A percentile compares a stretch with the other conserved stretches of the same genome.
Conservation (phyloP, 1,140 invertebrate species). For the Geopemphigus sp. region DNA sequence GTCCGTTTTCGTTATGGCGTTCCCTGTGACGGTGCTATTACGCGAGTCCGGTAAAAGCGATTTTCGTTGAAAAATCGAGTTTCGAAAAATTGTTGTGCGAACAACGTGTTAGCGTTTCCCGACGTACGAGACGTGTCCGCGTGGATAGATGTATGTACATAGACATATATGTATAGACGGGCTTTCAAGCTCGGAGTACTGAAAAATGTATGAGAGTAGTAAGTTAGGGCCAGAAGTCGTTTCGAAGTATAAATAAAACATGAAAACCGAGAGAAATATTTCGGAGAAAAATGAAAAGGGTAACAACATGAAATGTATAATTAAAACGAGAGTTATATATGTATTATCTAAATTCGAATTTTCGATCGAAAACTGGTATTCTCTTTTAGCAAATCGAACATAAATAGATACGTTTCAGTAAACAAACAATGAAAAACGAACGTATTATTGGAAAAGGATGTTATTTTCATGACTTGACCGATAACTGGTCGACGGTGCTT, state of each 20-base stretch:
- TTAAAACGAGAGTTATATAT: conserved; percentile 25
- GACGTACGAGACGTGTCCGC: background rate
- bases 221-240: conserved; percentile 27
- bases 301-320: background rate
- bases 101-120: background rate
- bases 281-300: conserved; percentile 6
- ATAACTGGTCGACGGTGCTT: no score
- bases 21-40: no score
- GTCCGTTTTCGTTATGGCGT: no score
- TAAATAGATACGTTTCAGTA: no score
- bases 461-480: no score
- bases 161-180: no score
- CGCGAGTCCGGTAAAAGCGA: no score
- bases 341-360: background rate
- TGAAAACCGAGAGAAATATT: background rate
- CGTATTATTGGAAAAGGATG: no score
- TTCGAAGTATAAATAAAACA: conserved; percentile 41
- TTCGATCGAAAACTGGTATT: background rate
- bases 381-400: no score
- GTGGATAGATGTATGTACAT: no score
- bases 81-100: background rate
- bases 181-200: background rate
- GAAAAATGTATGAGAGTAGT: conserved; percentile 29
- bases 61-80: background rate
- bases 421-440: no score